Conservation (phyloP, 2,888 invertebrate species). For the Archaeoteleia sp. region DNA sequence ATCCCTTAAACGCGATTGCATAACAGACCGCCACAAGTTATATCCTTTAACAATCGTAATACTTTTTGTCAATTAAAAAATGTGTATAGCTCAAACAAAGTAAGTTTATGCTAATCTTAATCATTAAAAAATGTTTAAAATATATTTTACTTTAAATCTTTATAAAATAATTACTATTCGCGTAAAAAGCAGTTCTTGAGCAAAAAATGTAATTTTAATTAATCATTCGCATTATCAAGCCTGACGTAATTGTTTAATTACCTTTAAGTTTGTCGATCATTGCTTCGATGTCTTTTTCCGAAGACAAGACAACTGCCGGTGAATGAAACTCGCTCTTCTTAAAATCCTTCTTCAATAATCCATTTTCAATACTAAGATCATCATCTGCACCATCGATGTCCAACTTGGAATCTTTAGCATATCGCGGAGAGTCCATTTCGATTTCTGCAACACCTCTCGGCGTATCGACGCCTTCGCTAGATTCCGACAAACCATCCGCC, state of each 20-base stretch:
- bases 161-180: too few species aligned
- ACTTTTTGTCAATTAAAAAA: too few species aligned
- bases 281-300: conserved; percentile 71
- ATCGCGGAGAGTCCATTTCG: conserved; percentile 68
- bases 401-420: conserved; percentile 63
- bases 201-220: too few species aligned
- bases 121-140: too few species aligned
- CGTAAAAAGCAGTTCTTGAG: too few species aligned
- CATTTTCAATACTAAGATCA: conserved; percentile 56
- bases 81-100: too few species aligned
- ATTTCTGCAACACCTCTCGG: conserved; percentile 68
- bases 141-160: too few species aligned
- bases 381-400: conserved; percentile 67
- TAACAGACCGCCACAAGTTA: too few species aligned
- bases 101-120: too few species aligned
- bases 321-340: conserved; percentile 63
- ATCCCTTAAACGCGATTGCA: too few species aligned
- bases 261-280: conserved; percentile 72
- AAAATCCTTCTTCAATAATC: conserved; percentile 45
- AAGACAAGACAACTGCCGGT: conserved; percentile 59
- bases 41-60: too few species aligned
- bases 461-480: conserved; percentile 67
- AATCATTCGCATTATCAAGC: too few species aligned
- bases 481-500: conserved; percentile 64
- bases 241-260: conserved; percentile 52